phyloP scores from a whole-genome alignment of 53 echinoderm and acorn worm species.

The Astropecten irregularis region DNA sequence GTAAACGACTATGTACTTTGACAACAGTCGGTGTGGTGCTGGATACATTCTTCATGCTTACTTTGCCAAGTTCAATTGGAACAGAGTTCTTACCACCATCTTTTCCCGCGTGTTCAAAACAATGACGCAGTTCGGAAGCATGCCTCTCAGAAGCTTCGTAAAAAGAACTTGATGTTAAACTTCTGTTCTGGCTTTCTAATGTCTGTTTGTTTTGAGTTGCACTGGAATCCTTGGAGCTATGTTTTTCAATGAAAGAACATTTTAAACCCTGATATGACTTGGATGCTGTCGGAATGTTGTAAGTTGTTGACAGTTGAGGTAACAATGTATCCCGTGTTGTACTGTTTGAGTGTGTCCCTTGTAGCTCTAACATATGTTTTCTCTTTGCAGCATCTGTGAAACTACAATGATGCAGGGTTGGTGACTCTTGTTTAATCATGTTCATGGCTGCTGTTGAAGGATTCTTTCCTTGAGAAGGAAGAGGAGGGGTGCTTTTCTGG shows the following conservation, averaged over 20 bases:
- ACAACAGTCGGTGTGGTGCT: too few species aligned
- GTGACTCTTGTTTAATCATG: background rate
- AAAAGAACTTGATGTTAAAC: background rate
- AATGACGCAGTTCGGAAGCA: background rate
- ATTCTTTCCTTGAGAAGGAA: background rate
- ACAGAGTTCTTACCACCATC: background rate
- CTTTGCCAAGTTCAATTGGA: too few species aligned
- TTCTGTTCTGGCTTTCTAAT: background rate
- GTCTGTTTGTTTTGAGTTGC: background rate
- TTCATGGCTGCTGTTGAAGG: background rate
- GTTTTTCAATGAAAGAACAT: background rate
- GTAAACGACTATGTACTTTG: too few species aligned
- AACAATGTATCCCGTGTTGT: background rate
- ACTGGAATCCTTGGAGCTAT: background rate
- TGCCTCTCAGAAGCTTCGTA: background rate
- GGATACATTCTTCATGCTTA: too few species aligned
- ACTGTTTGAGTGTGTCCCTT: background rate
- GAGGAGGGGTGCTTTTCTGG: background rate
- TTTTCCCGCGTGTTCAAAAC: background rate
- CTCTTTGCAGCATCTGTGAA: background rate
- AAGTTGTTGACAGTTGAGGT: background rate
- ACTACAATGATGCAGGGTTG: background rate
- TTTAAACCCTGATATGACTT: background rate
- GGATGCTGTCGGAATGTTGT: background rate
- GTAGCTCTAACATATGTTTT: background rate